Conservation (phyloP, 2,113 vertebrate genomes). For the Plotosus lineatus region DNA sequence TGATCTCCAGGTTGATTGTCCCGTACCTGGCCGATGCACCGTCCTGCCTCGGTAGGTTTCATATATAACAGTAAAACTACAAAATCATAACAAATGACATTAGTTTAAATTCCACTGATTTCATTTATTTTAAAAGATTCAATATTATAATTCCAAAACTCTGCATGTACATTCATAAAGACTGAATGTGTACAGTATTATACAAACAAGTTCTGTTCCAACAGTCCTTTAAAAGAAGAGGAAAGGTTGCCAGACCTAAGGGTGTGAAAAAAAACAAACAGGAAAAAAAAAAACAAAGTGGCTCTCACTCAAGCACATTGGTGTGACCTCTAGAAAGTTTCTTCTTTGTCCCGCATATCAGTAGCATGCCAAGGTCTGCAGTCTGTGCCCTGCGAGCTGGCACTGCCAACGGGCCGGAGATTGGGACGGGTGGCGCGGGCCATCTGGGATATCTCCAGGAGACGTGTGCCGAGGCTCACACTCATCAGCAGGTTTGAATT, state of each 20-base stretch:
- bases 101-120: background rate
- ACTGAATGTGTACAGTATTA: constrained; percentile 11
- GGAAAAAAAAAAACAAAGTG: constrained; percentile 50
- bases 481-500: constrained; percentile 61
- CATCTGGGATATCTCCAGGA: constrained; percentile 79
- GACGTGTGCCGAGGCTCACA: constrained; percentile 59
- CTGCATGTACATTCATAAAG: background rate
- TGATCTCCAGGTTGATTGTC: too few relatives aligned
- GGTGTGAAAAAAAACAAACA: constrained; percentile 1
- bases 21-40: too few relatives aligned
- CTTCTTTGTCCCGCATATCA: constrained; percentile 64
- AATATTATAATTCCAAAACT: background rate
- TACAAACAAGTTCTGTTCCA: constrained; percentile 5
- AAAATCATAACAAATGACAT: background rate
- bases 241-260: background rate
- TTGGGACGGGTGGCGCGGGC: constrained; percentile 65
- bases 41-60: too few relatives aligned
- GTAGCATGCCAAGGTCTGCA: constrained; percentile 68
- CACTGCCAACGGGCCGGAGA: constrained; percentile 62
- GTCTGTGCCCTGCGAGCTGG: constrained; percentile 68
- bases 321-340: constrained; percentile 73
- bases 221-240: constrained; percentile 16
- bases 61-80: too few relatives aligned
- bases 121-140: background rate
- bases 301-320: constrained; percentile 57